phyloP scores from a whole-genome alignment of 2,797 vertebrate genomes.

The Parauchenoglanis ngamensis region DNA sequence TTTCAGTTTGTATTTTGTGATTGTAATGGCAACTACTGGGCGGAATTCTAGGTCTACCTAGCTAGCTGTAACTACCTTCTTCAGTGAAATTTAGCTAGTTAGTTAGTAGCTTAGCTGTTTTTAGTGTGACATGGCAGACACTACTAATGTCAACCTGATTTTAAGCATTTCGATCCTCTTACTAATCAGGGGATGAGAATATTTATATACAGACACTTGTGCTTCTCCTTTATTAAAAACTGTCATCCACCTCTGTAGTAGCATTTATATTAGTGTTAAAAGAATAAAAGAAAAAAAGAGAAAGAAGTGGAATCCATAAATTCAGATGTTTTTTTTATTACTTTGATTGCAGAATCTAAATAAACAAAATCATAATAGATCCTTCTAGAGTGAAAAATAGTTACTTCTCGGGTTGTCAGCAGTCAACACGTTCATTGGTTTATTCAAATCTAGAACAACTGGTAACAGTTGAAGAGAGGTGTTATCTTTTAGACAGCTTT shows the following conservation, averaged over 20 bases:
- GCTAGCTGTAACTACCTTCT: neutral
- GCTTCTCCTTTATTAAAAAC: neutral
- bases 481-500: constrained; percentile 35
- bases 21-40: too few species aligned
- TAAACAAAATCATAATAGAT: neutral
- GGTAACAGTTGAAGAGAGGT: constrained; percentile 5
- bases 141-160: neutral
- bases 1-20: neutral
- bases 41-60: neutral
- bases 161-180: neutral
- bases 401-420: constrained; percentile 28
- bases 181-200: neutral
- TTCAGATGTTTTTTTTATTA: neutral
- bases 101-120: neutral
- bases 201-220: neutral
- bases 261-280: neutral
- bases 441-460: constrained; percentile 32
- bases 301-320: neutral
- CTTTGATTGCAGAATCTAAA: neutral
- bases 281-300: neutral
- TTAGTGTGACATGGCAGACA: neutral
- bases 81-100: neutral
- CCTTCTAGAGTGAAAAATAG: constrained; percentile 1
- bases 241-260: neutral
- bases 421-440: constrained; percentile 24